Evolutionary conservation across 2,113 vertebrate genomes (phyloP).

Genomic region (Monarcha castaneiventris): DNA sequence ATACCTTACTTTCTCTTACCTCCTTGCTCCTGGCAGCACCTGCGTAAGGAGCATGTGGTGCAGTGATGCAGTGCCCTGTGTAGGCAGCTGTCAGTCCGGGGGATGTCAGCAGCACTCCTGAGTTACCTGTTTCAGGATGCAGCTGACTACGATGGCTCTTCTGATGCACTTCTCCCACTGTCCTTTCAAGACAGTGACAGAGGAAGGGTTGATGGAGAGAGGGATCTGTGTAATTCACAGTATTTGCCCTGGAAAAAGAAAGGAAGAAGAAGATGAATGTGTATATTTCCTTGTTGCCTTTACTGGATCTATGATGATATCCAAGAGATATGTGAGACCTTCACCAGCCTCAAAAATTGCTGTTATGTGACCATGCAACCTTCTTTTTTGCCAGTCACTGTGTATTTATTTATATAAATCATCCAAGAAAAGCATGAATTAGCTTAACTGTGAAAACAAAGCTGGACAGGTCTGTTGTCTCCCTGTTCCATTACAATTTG

Average conservation of each 20-base stretch:
- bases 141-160: not conserved
- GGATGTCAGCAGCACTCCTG: not conserved
- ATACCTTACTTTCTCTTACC: not conserved
- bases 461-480: not conserved
- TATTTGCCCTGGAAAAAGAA: not conserved
- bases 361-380: not conserved
- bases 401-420: not conserved
- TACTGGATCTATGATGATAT: not conserved
- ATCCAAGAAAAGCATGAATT: not conserved
- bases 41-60: not conserved
- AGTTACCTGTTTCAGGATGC: not conserved
- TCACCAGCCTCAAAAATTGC: not conserved
- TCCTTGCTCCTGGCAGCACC: conserved; percentile 1
- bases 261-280: not conserved
- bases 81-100: not conserved
- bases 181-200: not conserved
- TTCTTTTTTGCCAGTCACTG: not conserved
- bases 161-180: not conserved
- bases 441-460: not conserved
- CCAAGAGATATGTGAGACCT: not conserved
- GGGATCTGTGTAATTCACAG: not conserved
- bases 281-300: not conserved
- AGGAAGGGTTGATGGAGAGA: not conserved
- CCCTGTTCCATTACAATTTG: not conserved
- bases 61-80: not conserved